phyloP scores from a whole-genome alignment of 2,888 invertebrate genomes.

The Chymomyza fuscimana region DNA sequence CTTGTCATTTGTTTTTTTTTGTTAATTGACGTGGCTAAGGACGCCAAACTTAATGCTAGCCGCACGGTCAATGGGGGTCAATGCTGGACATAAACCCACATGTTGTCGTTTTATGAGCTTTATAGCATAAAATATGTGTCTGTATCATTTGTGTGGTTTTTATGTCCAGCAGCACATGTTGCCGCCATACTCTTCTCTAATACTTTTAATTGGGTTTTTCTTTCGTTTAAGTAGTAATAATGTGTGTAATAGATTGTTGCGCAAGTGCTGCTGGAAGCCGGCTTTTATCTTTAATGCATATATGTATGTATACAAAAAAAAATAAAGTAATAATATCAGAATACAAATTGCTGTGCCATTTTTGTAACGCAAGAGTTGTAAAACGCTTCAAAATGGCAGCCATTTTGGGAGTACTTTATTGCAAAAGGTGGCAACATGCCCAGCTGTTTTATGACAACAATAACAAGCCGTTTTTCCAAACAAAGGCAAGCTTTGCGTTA shows the following conservation, averaged over 20 bases:
- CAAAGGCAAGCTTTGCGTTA: too few relatives aligned
- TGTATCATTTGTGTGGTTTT: constrained; percentile 26
- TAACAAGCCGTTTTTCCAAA: too few relatives aligned
- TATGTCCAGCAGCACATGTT: background rate
- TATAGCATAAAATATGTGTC: constrained; percentile 11
- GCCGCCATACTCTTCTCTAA: background rate
- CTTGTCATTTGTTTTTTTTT: constrained; percentile 25
- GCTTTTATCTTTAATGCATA: background rate
- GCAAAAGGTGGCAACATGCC: background rate
- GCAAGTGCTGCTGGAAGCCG: background rate
- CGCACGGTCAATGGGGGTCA: constrained; percentile 8
- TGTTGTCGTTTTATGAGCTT: constrained; percentile 28
- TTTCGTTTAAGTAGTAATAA: background rate
- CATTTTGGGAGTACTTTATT: background rate
- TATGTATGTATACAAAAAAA: background rate
- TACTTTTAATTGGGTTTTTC: background rate
- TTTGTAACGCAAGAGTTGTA: background rate
- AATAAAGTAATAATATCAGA: background rate
- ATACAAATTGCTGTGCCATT: background rate
- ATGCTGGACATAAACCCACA: background rate
- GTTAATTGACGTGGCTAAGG: constrained; percentile 43
- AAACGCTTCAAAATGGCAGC: background rate
- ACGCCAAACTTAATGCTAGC: constrained; percentile 28
- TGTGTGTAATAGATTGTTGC: background rate
- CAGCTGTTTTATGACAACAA: background rate